These are phyloP conservation scores for Spheniscus mendiculus DNA, from an alignment of 2,113 vertebrate species.

Conservation along the genomic window DNA sequence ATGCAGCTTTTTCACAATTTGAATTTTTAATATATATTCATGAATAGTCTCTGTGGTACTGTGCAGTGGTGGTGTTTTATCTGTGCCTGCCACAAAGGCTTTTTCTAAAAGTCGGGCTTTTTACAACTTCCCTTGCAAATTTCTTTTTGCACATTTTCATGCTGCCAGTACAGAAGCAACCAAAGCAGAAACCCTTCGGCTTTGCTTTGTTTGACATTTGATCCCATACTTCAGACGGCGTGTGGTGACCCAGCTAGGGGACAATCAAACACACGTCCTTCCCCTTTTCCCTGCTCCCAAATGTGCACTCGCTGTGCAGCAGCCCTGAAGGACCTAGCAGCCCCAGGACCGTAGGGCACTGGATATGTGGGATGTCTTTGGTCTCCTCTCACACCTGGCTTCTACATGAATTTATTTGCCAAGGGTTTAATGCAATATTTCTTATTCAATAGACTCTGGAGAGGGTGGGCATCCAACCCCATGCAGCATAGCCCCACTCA, in stretches of 20 bases:
- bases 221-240: neutral
- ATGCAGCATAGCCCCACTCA: neutral
- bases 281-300: neutral
- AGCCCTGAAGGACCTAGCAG: neutral
- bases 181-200: neutral
- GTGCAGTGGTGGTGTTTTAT: constrained; percentile 19
- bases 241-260: neutral
- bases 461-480: neutral
- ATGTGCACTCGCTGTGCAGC: neutral
- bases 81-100: constrained; percentile 32
- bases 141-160: neutral
- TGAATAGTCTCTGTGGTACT: neutral
- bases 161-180: neutral
- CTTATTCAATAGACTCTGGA: neutral
- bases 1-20: neutral
- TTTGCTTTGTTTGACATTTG: neutral
- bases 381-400: neutral
- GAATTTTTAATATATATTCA: constrained; percentile 55
- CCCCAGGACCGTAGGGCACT: neutral
- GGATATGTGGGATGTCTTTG: neutral
- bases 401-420: neutral
- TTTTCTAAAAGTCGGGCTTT: neutral
- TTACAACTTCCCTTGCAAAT: neutral
- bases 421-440: neutral
- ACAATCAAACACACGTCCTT: neutral